These are phyloP conservation scores for Artemia sp. DNA, from an alignment of 2,888 invertebrate genomes.

Conservation along the genomic window DNA sequence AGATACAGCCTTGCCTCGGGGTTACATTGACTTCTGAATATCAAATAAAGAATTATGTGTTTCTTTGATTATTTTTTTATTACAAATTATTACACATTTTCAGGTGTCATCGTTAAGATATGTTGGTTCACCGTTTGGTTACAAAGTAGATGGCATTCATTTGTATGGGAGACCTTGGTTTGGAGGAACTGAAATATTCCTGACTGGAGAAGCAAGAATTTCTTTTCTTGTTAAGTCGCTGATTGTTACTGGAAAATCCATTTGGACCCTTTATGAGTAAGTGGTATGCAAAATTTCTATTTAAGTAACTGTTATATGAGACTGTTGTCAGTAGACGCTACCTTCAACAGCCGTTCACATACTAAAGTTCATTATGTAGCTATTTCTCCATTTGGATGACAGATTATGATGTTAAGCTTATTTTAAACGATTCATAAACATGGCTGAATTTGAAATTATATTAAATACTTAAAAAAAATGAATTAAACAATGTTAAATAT, in stretches of 20 bases:
- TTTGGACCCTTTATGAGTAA: constrained; percentile 22
- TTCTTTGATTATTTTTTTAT: too few relatives aligned
- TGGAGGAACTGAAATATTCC: constrained; percentile 18
- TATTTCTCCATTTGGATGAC: too few relatives aligned
- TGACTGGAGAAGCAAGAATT: constrained; percentile 12
- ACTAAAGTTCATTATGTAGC: too few relatives aligned
- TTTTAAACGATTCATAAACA: too few relatives aligned
- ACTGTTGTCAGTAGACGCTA: constrained; percentile 12
- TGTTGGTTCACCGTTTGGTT: constrained; percentile 21
- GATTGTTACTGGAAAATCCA: constrained; percentile 19
- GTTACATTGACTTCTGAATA: too few relatives aligned
- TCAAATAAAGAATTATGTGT: too few relatives aligned
- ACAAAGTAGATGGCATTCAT: constrained; percentile 20
- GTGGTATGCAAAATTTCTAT: background rate
- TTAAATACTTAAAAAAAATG: too few relatives aligned
- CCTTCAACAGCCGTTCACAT: background rate
- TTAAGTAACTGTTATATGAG: background rate
- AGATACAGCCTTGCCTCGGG: too few relatives aligned
- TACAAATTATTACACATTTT: background rate
- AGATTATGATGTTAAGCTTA: too few relatives aligned
- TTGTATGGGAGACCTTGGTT: constrained; percentile 22
- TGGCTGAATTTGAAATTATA: too few relatives aligned
- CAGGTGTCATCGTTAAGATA: constrained; percentile 22
- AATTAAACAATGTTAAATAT: too few relatives aligned
- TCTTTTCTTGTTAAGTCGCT: constrained; percentile 15